Base-by-base conservation (phyloP, 2,113 vertebrate species). In the Stictonetta naevosa region DNA sequence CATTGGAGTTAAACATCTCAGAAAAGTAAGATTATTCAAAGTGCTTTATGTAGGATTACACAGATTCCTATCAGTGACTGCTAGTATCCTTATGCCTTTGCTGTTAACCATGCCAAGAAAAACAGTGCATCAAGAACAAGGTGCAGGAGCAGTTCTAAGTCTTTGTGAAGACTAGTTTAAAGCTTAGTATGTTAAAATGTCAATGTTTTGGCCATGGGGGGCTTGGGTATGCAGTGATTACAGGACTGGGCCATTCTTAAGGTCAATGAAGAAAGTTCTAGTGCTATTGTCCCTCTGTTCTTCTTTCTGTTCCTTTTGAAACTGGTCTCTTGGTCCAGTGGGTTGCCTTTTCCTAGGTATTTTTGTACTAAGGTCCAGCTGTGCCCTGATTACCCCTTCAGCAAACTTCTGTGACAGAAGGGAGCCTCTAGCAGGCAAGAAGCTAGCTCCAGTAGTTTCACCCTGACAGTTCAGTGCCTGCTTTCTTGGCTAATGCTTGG, bases 81-180 rank as follows among this genome's bases (percentile, higher is more conserved):
- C 12, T 71, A 40, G 36, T 92, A 93, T 97, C 97, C 97, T 97
- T 97, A 97, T 97, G 95, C 95, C 96, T 97, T 97, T 62, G 66
- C 86, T 97, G 95, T 96, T 97, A 88, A 93, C 95, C 90, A 33
- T 31, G 44, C 53, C 59, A 69, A 93, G 82, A 95, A 96, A 96
- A 97, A 93, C 93, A 94, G 83, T 92, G 67, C 95, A 95, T 96
- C 93, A 97, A 96, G 95, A 97, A 96, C 95, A 97, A 95, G 78
- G 55, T 72, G 77, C 94, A 74, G 46, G 75, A 91, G 36, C 77
- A 91, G 71, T 50, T 93, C 5, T 33, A 64, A 72, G 53, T 73
- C 88, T 81, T 68, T 73, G 46, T 40, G 36, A 58, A 82, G 34
- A 56, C 59, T 33, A 88, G 58, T 77, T 88, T 75, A 55, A 74